Base-by-base conservation (phyloP, 2,797 vertebrate species). In the Leuciscus waleckii region DNA sequence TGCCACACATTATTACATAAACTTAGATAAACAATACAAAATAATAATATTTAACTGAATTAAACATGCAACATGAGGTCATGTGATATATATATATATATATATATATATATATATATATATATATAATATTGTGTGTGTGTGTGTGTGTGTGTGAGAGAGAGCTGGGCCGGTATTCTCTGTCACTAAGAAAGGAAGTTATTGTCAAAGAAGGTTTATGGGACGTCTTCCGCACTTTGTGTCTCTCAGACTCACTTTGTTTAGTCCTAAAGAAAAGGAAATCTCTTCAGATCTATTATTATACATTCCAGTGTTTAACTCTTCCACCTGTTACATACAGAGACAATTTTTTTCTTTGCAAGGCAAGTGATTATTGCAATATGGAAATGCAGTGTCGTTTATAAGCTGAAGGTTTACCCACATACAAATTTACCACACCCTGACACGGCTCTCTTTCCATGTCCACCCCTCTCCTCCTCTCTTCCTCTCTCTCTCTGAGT, bases 401-500 rank as follows among this genome's bases (percentile, higher is more conserved):
- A 61, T 65, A 51, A 46, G 51, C n/a, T 21, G 23, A 16, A 75
- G 46, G 56, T 75, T 49, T 82, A 71, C 39, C 74, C 89, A 67
- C 82, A 84, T 82, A 83, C 83, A 79, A 82, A 84, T 82, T 63
- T 70, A 46, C 79, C 81, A 86, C 81, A 51, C 83, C 65, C 84
- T 56, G 49, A 49, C 70, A 82, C 49, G 19, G 29, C 23, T 51
- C 56, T 79, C 78, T 78, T 65, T 79, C 80, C 78, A 71, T 74
- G 69, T 82, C 51, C 43, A 32, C 41, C 68, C 67, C 41, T 23
- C 79, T 43, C 51, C 29, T 54, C 61, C 67, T 19, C 23, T 67
- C 51, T 65, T 46, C 39, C 32, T 82, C 54, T 56, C 82, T 83
- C 58, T 63, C 54, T 83, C 68, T 77, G 54, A 49, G 41, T 67